Percentiles rank a stretch among this genome's conserved stretches.
Conservation (phyloP, 2,797 vertebrate genomes). For the Rhinogobio ventralis region DNA sequence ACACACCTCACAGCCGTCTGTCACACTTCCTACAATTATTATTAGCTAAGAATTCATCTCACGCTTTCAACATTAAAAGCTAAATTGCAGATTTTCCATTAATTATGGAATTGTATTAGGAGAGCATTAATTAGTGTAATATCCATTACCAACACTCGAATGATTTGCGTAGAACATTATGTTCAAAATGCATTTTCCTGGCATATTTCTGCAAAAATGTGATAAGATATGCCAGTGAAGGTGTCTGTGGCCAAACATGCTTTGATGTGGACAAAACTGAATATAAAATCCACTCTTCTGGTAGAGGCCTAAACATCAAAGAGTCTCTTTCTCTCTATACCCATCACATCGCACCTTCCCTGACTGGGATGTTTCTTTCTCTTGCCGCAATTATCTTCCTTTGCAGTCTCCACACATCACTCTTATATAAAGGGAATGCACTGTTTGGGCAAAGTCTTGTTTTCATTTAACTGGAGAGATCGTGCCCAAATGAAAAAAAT, state of each 20-base stretch:
- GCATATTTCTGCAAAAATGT: background rate
- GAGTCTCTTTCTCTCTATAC: constrained; percentile 2
- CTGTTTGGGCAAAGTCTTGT: background rate
- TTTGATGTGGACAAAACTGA: constrained; percentile 27
- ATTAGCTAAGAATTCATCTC: background rate
- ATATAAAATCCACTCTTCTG: background rate
- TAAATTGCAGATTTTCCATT: constrained; percentile 14
- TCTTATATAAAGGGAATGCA: constrained; percentile 25
- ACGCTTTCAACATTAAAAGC: background rate
- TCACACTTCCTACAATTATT: constrained; percentile 12
- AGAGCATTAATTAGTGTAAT: constrained; percentile 10
- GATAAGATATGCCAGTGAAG: background rate
- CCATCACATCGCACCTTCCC: constrained; percentile 14
- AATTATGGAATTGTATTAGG: background rate
- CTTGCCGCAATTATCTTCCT: background rate
- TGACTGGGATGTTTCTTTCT: constrained; percentile 7
- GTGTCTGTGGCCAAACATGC: background rate
- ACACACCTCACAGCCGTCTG: background rate
- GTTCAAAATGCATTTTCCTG: constrained; percentile 10
- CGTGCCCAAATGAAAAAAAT: background rate
- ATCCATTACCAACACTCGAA: constrained; percentile 10
- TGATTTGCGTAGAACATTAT: background rate
- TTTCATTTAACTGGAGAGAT: background rate
- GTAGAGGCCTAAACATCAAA: constrained; percentile 25
- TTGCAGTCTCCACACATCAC: constrained; percentile 7